Base-by-base conservation (phyloP, 1,140 invertebrate species). In the Pachypsylla venusta region DNA sequence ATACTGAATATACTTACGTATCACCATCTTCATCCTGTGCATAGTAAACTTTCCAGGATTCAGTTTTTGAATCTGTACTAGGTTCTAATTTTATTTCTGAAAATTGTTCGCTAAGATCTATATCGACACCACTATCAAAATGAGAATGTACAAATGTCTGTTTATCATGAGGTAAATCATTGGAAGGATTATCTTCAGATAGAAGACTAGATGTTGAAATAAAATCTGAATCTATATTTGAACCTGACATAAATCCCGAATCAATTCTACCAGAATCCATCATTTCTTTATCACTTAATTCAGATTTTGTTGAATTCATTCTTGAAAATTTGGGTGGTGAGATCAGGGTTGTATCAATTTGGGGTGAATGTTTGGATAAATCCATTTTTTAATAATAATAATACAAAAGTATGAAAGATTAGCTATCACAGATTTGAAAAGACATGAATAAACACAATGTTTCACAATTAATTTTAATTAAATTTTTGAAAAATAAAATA, bases 21-120 rank as follows among this genome's bases (percentile, higher is more conserved):
- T 85, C 82, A 42, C 83, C 83, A 63, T 84, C 81, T 58, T 81
- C 78, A 66, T 84, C 80, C 63, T 80, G 79, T 60, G 75, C 69
- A 66, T 77, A 82, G 59, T 78, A 80, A 62, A 76, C 68, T 69
- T 79, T 70, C 75, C 78, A 79, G 27, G 73, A 66, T 25, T 64
- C 70, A 67, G 53, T 57, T 60, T 62, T 64, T 54, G 14, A 19
- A 53, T 4, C 3, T 16, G 27, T 25, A 25, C 10, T 58, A 28
- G 55, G 69, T 63, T 39, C 76, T 73, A 79, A 63, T 63, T 68
- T 74, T 16, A 79, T 65, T 48, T 74, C 70, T 58, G 73, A 75
- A 39, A 80, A 70, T 57, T 71, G 73, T 59, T 78, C 76, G 20
- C 73, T 71, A 14, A 79, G 65, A 4, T 70, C 70, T 2, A 76